Base-by-base conservation (phyloP, 2,888 invertebrate genomes). In the Macrophya alboannulata region DNA sequence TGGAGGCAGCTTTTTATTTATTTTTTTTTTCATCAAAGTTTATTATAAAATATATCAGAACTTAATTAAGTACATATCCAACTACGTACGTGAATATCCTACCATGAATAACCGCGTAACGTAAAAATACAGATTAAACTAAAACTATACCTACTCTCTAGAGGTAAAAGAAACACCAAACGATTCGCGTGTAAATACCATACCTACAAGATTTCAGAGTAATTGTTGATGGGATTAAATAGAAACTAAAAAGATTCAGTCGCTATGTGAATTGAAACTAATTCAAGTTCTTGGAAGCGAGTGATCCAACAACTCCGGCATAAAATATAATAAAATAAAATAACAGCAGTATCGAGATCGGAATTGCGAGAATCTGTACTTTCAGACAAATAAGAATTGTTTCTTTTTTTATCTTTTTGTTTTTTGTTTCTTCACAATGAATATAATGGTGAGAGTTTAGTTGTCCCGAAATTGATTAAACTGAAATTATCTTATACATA, bases 21-120 rank as follows among this genome's bases (percentile, higher is more conserved):
- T 65, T 37, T 21, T 84, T 55, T 86, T 87, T 89, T 89, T 86
- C 87, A 87, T 88, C 87, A 91, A 92, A 90, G 88, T 92, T 92
- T 92, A 92, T 92, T 92, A 92, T 92, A 92, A 93, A 93, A 93
- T 92, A 93, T 92, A 92, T 91, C 90, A 92, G 89, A 92, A 89
- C 90, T 90, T 92, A 92, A 87, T 92, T 93, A 92, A 93, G 92
- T 93, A 92, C 93, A 92, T 90, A 90, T 89, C 87, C 90, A 92
- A 91, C 91, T 92, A 92, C 91, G 88, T 91, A 91, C 88, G 89
- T 88, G 86, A 85, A 86, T 84, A 88, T 85, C 77, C 72, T 59
- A 83, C 21, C 43, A 31, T 31, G 31, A 68, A 51, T 68, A 65
- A 48, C 37, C 31, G 68, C 65, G 83, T 71, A 8, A 48, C 71